phyloP scores from a whole-genome alignment of 1,140 invertebrate genomes.

The Trypoxylus dichotomus region DNA sequence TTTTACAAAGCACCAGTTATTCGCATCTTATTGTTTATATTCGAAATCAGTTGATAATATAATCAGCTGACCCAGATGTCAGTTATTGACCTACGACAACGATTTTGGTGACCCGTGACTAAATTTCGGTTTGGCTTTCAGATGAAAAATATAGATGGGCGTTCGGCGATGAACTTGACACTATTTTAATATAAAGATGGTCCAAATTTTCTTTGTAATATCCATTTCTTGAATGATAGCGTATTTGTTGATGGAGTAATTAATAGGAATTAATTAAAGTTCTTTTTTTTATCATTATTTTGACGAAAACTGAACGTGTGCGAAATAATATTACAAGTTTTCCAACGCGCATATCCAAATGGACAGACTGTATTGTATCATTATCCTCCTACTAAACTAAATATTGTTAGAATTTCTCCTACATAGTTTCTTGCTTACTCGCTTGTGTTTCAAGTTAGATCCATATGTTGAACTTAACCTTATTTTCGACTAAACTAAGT shows the following conservation, averaged over 20 bases:
- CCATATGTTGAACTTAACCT: slow-evolving; percentile 11
- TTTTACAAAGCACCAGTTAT: background rate
- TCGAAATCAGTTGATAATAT: background rate
- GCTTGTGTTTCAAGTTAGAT: background rate
- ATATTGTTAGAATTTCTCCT: background rate
- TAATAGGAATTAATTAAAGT: too few species aligned
- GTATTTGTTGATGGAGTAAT: too few species aligned
- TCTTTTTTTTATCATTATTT: too few species aligned
- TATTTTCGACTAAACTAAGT: background rate
- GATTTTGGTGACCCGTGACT: slow-evolving; percentile 8
- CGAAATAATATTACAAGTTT: too few species aligned
- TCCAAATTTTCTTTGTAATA: too few species aligned
- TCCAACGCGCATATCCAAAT: background rate
- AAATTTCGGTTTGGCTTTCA: background rate
- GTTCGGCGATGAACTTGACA: background rate
- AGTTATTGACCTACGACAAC: slow-evolving; percentile 18
- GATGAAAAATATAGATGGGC: background rate
- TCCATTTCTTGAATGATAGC: too few species aligned
- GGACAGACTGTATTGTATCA: background rate
- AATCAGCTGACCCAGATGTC: slow-evolving; percentile 15
- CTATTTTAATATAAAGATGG: background rate
- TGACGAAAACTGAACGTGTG: too few species aligned
- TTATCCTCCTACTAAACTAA: background rate
- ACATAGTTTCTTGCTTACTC: too few species aligned
- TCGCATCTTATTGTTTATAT: slow-evolving; percentile 16